Evolutionary conservation across 2,797 vertebrate species (phyloP).

Genomic region (Mastacembelus armatus): DNA sequence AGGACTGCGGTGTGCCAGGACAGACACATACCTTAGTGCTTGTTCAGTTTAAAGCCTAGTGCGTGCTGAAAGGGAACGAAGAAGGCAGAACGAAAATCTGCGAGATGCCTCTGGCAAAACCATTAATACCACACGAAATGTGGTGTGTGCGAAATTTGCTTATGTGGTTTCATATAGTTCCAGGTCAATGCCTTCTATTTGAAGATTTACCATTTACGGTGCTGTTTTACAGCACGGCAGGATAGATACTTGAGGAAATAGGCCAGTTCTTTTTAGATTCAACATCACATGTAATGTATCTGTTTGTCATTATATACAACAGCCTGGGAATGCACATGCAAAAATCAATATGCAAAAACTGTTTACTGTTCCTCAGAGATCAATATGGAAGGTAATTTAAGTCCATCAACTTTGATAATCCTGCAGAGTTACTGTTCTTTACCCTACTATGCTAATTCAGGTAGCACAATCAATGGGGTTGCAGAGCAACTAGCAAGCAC

Average conservation of each 20-base stretch:
- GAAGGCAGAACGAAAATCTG: constrained; percentile 14
- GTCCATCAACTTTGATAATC: constrained; percentile 41
- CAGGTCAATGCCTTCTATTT: constrained; percentile 17
- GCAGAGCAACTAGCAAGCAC: constrained; percentile 3
- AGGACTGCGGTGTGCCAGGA: constrained; percentile 25
- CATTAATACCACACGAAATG: constrained; percentile 47
- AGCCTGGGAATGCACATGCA: constrained; percentile 7
- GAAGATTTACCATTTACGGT: constrained; percentile 17
- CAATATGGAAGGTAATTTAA: constrained; percentile 42
- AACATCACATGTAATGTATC: constrained; percentile 1
- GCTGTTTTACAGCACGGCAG: constrained; percentile 1
- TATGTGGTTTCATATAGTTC: constrained; percentile 24
- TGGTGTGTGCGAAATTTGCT: constrained; percentile 56
- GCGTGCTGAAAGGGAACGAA: too few relatives aligned
- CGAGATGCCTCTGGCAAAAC: constrained; percentile 15
- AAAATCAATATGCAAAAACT: constrained; percentile 50
- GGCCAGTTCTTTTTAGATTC: background rate
- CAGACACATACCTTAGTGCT: constrained; percentile 18
- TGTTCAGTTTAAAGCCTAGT: too few relatives aligned
- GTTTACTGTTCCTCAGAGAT: constrained; percentile 38
- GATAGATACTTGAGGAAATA: too few relatives aligned
- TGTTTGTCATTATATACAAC: background rate
- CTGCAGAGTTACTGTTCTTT: constrained; percentile 33
- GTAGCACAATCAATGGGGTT: constrained; percentile 40
- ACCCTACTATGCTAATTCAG: constrained; percentile 34